These are phyloP conservation scores for Balaenoptera acutorostrata DNA, from an alignment of 2,113 vertebrate genomes.

Conservation along the genomic window DNA sequence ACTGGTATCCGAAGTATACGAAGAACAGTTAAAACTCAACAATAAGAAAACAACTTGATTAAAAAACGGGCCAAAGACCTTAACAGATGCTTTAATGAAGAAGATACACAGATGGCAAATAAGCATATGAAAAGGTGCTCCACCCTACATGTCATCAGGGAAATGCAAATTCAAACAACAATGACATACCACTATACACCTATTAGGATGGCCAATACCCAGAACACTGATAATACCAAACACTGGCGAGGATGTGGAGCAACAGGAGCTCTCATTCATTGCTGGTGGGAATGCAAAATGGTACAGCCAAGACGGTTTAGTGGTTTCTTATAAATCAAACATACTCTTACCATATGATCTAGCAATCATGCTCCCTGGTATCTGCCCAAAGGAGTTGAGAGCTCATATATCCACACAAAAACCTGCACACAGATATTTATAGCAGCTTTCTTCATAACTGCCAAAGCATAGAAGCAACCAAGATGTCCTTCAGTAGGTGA, in stretches of 20 bases:
- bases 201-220: not conserved
- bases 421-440: not conserved
- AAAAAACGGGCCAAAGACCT: not conserved
- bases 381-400: not conserved
- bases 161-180: too few species aligned
- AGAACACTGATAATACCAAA: not conserved
- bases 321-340: not conserved
- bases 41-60: not conserved
- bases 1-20: not conserved
- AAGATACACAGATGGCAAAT: too few species aligned
- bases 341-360: not conserved
- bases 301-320: not conserved
- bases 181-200: not conserved
- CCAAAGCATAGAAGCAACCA: not conserved
- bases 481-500: not conserved
- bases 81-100: not conserved
- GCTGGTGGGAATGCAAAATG: not conserved
- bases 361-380: not conserved
- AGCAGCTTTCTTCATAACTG: not conserved
- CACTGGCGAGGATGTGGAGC: not conserved
- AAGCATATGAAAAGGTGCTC: too few species aligned
- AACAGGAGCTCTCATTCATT: not conserved
- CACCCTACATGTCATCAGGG: too few species aligned
- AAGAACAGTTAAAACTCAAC: not conserved
- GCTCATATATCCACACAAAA: not conserved